Percentiles rank a stretch among this genome's conserved stretches.
phyloP scores from a whole-genome alignment of 2,797 vertebrate genomes.

The Halcyon badia region DNA sequence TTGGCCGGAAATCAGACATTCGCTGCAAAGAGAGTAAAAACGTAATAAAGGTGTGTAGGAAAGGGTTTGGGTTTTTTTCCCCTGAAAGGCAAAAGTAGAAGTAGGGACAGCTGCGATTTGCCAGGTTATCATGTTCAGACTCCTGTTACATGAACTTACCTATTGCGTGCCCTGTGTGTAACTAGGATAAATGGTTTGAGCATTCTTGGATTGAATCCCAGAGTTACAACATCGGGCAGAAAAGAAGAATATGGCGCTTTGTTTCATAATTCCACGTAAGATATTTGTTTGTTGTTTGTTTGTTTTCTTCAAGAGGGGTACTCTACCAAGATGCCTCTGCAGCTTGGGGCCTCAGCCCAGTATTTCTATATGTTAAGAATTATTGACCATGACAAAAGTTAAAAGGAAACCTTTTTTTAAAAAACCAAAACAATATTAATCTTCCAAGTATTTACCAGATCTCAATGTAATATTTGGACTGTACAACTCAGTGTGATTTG shows the following conservation, averaged over 20 bases:
- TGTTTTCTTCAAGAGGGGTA: accelerated
- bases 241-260: neutral
- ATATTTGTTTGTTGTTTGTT: neutral
- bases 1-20: neutral
- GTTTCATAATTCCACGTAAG: neutral
- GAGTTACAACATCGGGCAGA: neutral
- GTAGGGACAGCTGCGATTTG: conserved; percentile 18
- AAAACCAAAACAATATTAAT: neutral
- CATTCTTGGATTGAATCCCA: neutral
- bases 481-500: neutral
- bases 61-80: neutral
- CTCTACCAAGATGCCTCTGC: neutral
- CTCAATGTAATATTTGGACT: neutral
- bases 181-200: conserved; percentile 13
- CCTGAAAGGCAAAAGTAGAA: neutral
- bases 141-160: neutral
- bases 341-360: neutral
- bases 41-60: neutral
- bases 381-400: neutral
- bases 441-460: neutral
- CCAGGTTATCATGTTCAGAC: neutral
- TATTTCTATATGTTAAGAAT: neutral
- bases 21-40: neutral
- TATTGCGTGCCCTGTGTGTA: neutral
- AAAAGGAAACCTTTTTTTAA: neutral